Evolutionary conservation across 2,113 vertebrate species (phyloP).

Genomic region (Serilophus lunatus): DNA sequence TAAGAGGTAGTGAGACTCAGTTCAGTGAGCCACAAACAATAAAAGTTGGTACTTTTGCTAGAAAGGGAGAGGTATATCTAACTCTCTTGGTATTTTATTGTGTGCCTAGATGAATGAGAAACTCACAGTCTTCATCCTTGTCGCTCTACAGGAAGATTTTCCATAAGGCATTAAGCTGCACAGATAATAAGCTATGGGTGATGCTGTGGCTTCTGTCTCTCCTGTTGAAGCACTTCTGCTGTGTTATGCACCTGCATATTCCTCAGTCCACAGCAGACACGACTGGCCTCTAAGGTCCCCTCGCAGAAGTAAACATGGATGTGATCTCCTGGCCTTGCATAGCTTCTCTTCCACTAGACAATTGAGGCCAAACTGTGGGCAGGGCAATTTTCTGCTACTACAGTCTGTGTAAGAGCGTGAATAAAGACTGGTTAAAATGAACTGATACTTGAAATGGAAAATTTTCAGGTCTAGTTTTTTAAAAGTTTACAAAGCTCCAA

Average conservation of each 20-base stretch:
- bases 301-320: not conserved
- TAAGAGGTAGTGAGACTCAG: not conserved
- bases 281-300: not conserved
- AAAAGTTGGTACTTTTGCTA: not conserved
- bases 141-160: not conserved
- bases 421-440: not conserved
- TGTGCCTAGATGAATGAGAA: not conserved
- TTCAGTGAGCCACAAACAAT: not conserved
- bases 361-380: accelerated
- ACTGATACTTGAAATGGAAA: slow-evolving; percentile 1
- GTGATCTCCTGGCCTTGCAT: not conserved
- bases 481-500: not conserved
- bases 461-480: not conserved
- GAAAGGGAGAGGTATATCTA: accelerated
- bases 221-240: accelerated
- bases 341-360: not conserved
- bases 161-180: not conserved
- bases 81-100: not conserved
- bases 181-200: accelerated
- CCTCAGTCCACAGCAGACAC: not conserved
- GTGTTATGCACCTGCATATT: accelerated
- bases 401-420: not conserved
- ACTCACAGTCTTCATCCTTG: not conserved
- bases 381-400: not conserved
- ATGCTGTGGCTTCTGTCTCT: not conserved